Conservation (phyloP, 2,797 vertebrate genomes). For the Lagorchestes hirsutus region DNA sequence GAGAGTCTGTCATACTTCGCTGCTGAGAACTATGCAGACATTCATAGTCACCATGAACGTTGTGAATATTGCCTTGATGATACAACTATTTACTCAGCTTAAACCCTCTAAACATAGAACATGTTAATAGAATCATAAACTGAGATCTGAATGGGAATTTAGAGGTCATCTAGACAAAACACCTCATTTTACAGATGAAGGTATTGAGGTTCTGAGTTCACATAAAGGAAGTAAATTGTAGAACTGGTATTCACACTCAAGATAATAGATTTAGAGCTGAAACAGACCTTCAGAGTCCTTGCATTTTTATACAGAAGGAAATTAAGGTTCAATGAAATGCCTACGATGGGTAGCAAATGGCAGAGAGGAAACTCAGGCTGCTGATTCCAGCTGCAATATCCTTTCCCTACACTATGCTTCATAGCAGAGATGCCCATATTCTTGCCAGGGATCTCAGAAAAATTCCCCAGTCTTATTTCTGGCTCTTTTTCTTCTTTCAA, state of each 20-base stretch:
- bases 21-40: no score
- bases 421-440: background rate
- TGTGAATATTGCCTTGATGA: no score
- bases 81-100: background rate
- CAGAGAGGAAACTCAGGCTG: background rate
- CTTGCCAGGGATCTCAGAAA: background rate
- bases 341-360: background rate
- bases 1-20: no score
- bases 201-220: background rate
- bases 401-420: background rate
- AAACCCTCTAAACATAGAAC: background rate
- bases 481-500: fast-evolving
- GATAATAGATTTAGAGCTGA: background rate
- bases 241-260: background rate
- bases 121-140: background rate
- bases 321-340: background rate
- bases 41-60: no score
- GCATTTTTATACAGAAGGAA: background rate
- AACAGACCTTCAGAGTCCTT: background rate
- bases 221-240: background rate
- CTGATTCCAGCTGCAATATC: background rate
- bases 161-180: background rate
- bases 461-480: background rate
- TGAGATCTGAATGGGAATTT: background rate
- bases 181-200: no score